phyloP scores from a whole-genome alignment of 2,797 vertebrate genomes.

The Schizothorax lantsangensis region DNA sequence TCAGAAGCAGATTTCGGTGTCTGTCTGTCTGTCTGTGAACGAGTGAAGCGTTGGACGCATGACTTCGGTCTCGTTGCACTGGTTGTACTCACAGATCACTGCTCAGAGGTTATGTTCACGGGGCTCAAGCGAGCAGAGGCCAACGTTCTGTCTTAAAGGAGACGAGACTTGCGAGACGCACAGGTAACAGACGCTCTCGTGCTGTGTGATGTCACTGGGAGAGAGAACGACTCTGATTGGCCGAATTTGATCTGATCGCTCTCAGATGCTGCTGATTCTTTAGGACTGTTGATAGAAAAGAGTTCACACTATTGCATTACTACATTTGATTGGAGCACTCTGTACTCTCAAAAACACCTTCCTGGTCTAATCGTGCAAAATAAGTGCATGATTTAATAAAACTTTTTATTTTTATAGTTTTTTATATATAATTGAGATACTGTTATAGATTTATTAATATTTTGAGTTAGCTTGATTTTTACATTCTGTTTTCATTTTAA shows the following conservation, averaged over 20 bases:
- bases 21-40: background rate
- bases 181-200: constrained; percentile 83
- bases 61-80: constrained; percentile 83
- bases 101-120: constrained; percentile 96
- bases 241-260: background rate
- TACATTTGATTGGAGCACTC: background rate
- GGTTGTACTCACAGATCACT: constrained; percentile 95
- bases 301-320: background rate
- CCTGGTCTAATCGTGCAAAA: background rate
- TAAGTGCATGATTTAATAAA: background rate
- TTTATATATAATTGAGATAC: background rate
- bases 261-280: background rate
- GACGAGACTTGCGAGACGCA: constrained; percentile 76
- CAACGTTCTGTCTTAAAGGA: constrained; percentile 91
- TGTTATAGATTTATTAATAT: background rate
- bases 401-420: background rate
- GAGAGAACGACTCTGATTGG: constrained; percentile 36
- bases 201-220: constrained; percentile 77
- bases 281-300: background rate
- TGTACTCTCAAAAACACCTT: background rate
- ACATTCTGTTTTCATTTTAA: too few species aligned
- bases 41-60: constrained; percentile 63
- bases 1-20: background rate
- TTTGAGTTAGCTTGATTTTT: background rate
- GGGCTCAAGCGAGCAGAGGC: constrained; percentile 93